Conservation (phyloP, 1,140 invertebrate genomes). For the Tetramorium simillimum region DNA sequence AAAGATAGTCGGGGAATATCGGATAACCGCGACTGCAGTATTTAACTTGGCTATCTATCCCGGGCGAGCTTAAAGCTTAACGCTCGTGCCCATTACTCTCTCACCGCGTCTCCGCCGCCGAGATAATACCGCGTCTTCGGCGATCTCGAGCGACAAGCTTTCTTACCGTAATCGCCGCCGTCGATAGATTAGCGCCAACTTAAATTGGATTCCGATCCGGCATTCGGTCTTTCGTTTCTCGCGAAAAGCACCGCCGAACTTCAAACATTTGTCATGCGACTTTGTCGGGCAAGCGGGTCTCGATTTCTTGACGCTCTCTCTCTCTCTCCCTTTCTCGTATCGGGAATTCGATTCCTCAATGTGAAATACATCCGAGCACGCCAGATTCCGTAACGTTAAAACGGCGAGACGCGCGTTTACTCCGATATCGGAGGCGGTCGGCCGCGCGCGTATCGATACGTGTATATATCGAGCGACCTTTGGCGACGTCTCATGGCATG, state of each 20-base stretch:
- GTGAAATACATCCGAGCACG: background rate
- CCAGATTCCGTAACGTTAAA: background rate
- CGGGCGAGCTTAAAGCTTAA: conserved; percentile 43
- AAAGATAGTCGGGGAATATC: conserved; percentile 54
- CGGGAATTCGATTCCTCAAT: background rate
- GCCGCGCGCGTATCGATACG: background rate
- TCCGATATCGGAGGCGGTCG: background rate
- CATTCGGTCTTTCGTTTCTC: background rate
- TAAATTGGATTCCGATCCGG: conserved; percentile 29
- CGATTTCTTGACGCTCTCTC: background rate
- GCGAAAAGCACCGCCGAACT: background rate
- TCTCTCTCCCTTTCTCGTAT: background rate
- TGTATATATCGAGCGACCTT: conserved; percentile 29
- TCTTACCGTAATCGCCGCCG: conserved; percentile 48
- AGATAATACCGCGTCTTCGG: conserved; percentile 26
- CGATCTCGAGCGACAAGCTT: conserved; percentile 35
- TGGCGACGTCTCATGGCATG: background rate
- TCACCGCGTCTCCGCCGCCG: background rate
- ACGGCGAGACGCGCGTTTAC: background rate
- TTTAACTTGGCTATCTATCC: conserved; percentile 59
- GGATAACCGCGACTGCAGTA: conserved; percentile 51
- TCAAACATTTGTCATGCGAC: background rate
- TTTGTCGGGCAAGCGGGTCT: background rate
- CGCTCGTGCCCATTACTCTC: conserved; percentile 41
- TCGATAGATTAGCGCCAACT: conserved; percentile 46